Conservation (phyloP, 2,113 vertebrate genomes). For the Oenanthe oenanthe region DNA sequence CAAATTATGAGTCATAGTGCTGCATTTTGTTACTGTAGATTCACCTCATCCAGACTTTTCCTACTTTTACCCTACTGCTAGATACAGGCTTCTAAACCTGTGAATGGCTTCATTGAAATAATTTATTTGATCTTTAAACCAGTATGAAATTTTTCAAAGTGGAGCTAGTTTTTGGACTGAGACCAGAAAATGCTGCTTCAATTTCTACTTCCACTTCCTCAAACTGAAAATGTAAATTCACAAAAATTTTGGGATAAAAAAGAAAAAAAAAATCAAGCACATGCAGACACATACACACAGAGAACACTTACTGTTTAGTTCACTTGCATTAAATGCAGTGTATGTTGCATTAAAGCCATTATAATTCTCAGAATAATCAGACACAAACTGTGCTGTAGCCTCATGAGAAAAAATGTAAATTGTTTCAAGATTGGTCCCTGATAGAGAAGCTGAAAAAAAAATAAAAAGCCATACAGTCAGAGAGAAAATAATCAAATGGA, state of each 20-base stretch:
- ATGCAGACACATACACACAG: not conserved
- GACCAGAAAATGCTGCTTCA: not conserved
- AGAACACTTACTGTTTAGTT: conserved; percentile 78
- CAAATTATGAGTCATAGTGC: not conserved
- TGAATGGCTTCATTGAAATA: not conserved
- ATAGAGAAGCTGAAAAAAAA: conserved; percentile 78
- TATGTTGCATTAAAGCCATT: conserved; percentile 84
- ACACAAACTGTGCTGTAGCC: conserved; percentile 81
- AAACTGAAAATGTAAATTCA: not conserved
- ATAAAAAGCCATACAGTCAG: not conserved
- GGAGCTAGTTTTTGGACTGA: not conserved
- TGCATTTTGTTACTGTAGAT: not conserved
- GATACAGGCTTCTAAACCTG: not conserved
- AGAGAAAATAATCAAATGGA: not conserved
- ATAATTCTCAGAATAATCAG: conserved; percentile 71
- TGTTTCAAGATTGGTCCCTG: conserved; percentile 72
- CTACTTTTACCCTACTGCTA: not conserved
- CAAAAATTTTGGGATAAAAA: not conserved
- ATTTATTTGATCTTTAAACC: not conserved
- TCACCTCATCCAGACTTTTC: not conserved
- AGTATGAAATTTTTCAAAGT: not conserved
- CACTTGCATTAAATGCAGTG: conserved; percentile 66
- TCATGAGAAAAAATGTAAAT: conserved; percentile 84
- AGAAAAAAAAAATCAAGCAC: not conserved
- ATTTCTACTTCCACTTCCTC: not conserved